A percentile compares a stretch with the other conserved stretches of the same genome.
Conservation (phyloP, 2,888 invertebrate species). For the Erpobdella octoculata region DNA sequence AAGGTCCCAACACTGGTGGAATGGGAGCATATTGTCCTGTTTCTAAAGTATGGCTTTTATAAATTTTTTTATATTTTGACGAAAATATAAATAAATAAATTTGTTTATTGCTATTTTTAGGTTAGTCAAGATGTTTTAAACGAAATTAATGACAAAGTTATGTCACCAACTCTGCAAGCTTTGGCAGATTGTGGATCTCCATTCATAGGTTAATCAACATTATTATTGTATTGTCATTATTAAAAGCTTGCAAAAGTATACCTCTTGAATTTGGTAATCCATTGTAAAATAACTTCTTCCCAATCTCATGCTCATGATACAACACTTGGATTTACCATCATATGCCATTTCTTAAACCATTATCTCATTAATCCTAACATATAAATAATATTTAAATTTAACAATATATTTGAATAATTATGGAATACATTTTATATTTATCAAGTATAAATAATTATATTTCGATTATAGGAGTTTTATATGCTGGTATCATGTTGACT, state of each 20-base stretch:
- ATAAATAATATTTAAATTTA: too few relatives aligned
- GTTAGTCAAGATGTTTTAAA: background rate
- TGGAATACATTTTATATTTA: too few relatives aligned
- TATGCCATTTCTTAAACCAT: background rate
- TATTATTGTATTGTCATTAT: too few relatives aligned
- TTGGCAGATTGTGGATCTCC: conserved; percentile 6
- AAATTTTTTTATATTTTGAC: background rate
- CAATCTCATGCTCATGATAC: background rate
- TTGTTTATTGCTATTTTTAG: background rate
- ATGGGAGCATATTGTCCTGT: conserved; percentile 92
- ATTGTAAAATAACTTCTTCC: background rate
- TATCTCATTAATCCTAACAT: too few relatives aligned
- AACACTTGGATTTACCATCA: background rate
- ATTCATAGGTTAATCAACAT: background rate
- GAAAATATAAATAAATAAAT: background rate
- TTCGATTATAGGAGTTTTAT: conserved; percentile 65
- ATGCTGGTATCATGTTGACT: conserved; percentile 92
- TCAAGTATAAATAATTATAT: background rate
- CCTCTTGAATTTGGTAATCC: too few relatives aligned
- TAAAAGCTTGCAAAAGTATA: too few relatives aligned
- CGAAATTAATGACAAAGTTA: conserved; percentile 3
- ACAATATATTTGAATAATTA: too few relatives aligned
- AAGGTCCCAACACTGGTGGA: conserved; percentile 93
- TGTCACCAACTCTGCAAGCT: background rate
- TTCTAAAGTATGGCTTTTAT: conserved; percentile 49